Base-by-base conservation (phyloP, 1,140 invertebrate genomes). In the Hyposmocoma kahamanoa region DNA sequence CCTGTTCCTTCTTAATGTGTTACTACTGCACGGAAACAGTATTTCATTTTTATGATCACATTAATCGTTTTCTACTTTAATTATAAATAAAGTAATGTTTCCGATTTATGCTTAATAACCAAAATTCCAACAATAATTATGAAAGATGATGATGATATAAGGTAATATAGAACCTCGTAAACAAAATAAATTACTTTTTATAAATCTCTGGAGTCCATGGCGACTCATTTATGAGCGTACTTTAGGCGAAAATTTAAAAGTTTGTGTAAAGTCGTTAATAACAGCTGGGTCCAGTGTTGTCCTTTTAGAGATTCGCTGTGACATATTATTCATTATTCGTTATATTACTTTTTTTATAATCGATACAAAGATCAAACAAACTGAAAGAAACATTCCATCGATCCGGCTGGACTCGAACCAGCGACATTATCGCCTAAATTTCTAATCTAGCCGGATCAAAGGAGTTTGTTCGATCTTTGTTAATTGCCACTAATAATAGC, bases 141-240 rank as follows among this genome's bases (percentile, higher is more conserved):
- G 47, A 61, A 62, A 53, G 56, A 67, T 61, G 59, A 62, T 55
- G 56, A 50, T 67, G 61, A 62, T 59, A 56, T 55, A 19, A 61
- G 49, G 50, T 59, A 58, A 60, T 65, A 58, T 52, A 47, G 55
- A 64, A 50, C 54, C 52, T 39, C 46, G 47, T 62, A 62, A 72
- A 68, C 56, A 72, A 24, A n/a, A 53, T 53, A 53, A 63, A 56
- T 59, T 60, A 59, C 36, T 26, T 67, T 68, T 62, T 57, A 57
- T 63, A 72, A 69, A 66, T 65, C 50, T 53, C 42, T 47, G 53
- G 62, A 65, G 53, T 59, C 57, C 57, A 56, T 51, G 49, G 54
- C 54, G 60, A 59, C 62, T 71, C 68, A 68, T 66, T 76, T 65
- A 64, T 55, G 53, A 61, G 47, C 41, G 48, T 58, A 72, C 59